phyloP scores from a whole-genome alignment of 37 sponge, comb jelly and placozoan species.

The Halisarca cf. caerulea region DNA sequence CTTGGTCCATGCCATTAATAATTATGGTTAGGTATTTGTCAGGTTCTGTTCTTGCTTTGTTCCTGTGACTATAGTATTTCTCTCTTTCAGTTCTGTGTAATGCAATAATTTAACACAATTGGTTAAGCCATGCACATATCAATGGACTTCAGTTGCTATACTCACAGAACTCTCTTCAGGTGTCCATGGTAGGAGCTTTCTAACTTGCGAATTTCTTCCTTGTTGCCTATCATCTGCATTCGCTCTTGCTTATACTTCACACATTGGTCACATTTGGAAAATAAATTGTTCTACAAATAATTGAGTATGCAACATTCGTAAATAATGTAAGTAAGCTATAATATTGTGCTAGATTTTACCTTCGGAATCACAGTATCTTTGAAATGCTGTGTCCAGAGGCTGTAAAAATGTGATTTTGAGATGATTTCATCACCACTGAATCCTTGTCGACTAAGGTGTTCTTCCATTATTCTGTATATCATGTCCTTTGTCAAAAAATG shows the following conservation, averaged over 20 bases:
- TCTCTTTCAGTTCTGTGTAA: conserved; percentile 37
- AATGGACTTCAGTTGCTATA: no score
- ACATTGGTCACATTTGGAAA: background rate
- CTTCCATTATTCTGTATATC: background rate
- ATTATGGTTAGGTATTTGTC: conserved; percentile 36
- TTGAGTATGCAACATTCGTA: no score
- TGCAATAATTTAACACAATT: background rate
- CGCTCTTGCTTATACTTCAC: background rate
- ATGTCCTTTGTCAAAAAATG: background rate
- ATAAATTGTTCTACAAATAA: background rate
- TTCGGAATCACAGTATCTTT: background rate
- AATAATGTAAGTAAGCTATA: no score
- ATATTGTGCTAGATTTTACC: background rate
- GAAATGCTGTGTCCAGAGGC: background rate
- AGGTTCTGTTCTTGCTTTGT: conserved; percentile 41
- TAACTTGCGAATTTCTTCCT: background rate
- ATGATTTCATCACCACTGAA: background rate
- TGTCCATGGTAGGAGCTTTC: background rate
- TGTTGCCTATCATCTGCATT: background rate
- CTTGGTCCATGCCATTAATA: conserved; percentile 64
- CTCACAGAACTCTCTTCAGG: background rate
- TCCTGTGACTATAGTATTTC: conserved; percentile 53
- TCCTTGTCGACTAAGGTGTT: background rate
- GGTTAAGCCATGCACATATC: no score
- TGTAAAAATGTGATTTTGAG: background rate